Base-by-base conservation (phyloP, 92 coral and sea anemone species). In the Palythoa grandiflora region DNA sequence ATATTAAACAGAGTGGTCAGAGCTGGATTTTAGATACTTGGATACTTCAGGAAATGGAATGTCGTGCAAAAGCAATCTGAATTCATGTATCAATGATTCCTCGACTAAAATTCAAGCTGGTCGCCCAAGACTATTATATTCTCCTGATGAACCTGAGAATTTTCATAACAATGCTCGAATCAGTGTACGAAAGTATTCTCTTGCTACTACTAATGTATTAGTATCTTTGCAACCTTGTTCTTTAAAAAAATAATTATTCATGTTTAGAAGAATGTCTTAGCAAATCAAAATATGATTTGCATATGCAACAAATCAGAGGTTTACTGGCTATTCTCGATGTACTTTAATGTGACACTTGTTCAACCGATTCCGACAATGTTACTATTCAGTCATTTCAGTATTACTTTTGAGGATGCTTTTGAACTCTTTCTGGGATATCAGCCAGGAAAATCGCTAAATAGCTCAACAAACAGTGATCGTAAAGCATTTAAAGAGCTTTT, bases 381-480 rank as follows among this genome's bases (percentile, higher is more conserved):
- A 16, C 17, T 61, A 68, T 66, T 20, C 78, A 90, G 80, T 65
- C 79, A 53, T 86, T 86, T 16, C n/a, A n/a, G n/a, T n/a, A 84
- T 66, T 15, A 60, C 70, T 84, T 83, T 89, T 47, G 48, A 89
- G 38, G 89, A 89, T 75, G 92, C 92, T 13, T 84, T 84, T 77
- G 92, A 89, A 71, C 77, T 73, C 79, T 81, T 80, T 50, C 38
- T 80, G 17, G 91, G 88, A 14, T 83, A 13, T 88, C 91, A 88
- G 44, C 68, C 87, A 35, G 88, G 88, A 68, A 73, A 71, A 84
- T 66, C 83, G 39, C 9, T 84, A 21, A 55, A 84, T 9, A 83
- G 68, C 87, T 39, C 88, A n/a, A 72, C 91, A 15, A 55, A 19
- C 37, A 83, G 91, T 54, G 87, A 88, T n/a, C 88, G 78, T 48